Conservation (phyloP, 2,797 vertebrate species). For the Sebastes trivittatus region DNA sequence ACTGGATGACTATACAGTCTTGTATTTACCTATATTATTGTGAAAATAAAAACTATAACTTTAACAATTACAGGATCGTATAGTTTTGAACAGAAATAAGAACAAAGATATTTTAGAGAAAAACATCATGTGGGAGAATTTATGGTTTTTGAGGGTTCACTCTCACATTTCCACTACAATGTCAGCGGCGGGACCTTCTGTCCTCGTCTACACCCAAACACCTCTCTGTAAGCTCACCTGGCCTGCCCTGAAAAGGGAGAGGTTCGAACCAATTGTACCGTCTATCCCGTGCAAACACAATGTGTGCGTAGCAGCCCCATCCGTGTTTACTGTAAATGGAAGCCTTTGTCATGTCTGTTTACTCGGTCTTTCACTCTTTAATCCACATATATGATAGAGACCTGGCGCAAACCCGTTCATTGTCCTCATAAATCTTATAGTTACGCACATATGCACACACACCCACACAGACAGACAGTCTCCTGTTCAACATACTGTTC, state of each 20-base stretch:
- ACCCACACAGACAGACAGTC: background rate
- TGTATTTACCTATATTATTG: background rate
- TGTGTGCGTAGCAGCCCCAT: conserved; percentile 38
- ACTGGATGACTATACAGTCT: background rate
- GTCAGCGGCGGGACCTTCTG: conserved; percentile 5
- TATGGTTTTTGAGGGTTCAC: conserved; percentile 17
- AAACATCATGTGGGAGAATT: conserved; percentile 12
- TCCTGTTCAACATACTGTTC: background rate
- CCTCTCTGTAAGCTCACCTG: conserved; percentile 72
- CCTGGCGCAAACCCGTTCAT: conserved; percentile 37
- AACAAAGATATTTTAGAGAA: background rate
- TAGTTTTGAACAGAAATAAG: background rate
- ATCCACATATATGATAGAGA: conserved; percentile 48
- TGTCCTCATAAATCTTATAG: conserved; percentile 16
- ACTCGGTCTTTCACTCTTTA: conserved; percentile 56
- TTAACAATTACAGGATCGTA: background rate
- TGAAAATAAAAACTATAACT: background rate
- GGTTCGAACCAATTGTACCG: conserved; percentile 47
- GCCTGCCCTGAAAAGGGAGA: conserved; percentile 46
- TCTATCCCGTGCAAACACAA: conserved; percentile 62
- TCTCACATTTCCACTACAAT: conserved; percentile 1
- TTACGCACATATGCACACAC: background rate
- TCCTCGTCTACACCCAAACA: conserved; percentile 35
- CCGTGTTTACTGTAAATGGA: conserved; percentile 78
- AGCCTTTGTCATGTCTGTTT: conserved; percentile 68